phyloP scores from a whole-genome alignment of 2,888 invertebrate genomes.

The Leptogaster cylindrica region DNA sequence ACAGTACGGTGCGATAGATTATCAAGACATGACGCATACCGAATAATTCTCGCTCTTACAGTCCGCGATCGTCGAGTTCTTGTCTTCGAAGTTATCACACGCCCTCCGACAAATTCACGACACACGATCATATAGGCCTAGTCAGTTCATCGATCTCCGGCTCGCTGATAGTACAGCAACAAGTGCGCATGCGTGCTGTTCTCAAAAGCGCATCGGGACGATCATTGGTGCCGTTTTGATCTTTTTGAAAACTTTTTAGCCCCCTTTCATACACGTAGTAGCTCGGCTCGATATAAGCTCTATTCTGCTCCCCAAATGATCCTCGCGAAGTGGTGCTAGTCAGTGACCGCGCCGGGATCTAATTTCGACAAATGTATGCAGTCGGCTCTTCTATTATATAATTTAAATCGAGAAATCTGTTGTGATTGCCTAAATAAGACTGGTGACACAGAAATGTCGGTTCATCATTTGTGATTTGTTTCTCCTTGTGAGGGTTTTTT shows the following conservation, averaged over 20 bases:
- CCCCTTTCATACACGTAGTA: too few relatives aligned
- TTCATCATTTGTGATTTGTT: slow-evolving; percentile 14
- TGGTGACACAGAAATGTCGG: slow-evolving; percentile 26
- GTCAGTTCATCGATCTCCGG: slow-evolving; percentile 61
- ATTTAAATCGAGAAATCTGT: slow-evolving; percentile 25
- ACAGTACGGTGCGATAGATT: neutral
- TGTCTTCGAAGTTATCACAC: slow-evolving; percentile 26
- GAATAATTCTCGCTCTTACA: slow-evolving; percentile 6
- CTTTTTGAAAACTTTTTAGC: neutral
- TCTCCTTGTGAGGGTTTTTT: neutral
- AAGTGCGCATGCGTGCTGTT: slow-evolving; percentile 25
- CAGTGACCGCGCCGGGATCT: neutral
- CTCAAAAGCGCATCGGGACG: slow-evolving; percentile 9
- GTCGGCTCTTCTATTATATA: slow-evolving; percentile 28
- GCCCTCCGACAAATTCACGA: slow-evolving; percentile 20
- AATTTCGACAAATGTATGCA: slow-evolving; percentile 14
- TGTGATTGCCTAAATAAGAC: slow-evolving; percentile 30
- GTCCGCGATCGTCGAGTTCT: slow-evolving; percentile 3
- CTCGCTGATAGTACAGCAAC: slow-evolving; percentile 56
- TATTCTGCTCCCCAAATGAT: neutral
- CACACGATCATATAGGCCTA: slow-evolving; percentile 2
- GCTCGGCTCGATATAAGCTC: too few relatives aligned
- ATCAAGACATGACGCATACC: slow-evolving; percentile 21
- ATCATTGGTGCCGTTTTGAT: neutral
- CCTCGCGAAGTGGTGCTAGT: neutral